Evolutionary conservation across 2,888 invertebrate species (phyloP), one percentile per base, ranked within the genome.

Genomic region (Julus scandinavius): DNA sequence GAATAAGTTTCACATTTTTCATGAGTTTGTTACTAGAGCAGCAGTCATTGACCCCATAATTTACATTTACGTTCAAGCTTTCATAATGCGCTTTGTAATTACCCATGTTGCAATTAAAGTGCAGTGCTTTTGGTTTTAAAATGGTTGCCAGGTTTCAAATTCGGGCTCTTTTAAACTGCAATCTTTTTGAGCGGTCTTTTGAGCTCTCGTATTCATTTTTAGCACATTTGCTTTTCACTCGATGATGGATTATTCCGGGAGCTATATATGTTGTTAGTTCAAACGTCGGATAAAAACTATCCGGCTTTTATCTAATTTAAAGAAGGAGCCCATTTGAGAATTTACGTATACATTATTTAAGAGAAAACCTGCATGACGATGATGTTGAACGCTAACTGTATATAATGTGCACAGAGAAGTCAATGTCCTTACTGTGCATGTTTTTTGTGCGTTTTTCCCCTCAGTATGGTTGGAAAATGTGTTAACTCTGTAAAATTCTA

Each of bases 21-120:
- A 29, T n/a, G 72, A 29, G 72, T 72, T 20, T 72, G 72, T 72
- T 72, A 72, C 5, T 72, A 29, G 72, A 72, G 29, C 72, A 20
- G 20, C 29, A 72, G 72, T 29, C 72, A 29, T 29, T 72, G 72
- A 72, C 72, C 72, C 72, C 72, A 72, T 72, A 72, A 72, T 72
- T 72, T 72, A 72, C 29, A 72, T 29, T 72, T 29, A 29, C 20
- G 7, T 9, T 72, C 20, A 2, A 9, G 72, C 72, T 72, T 72
- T 72, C 29, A 72, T 63, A 63, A 63, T 63, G 63, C 63, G 63
- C 63, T 63, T 29, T 72, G 72, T 72, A 72, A 72, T 72, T 72
- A 72, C 72, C 72, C 72, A 72, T 7, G 72, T 20, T 72, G 20
- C 72, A 72, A 72, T 72, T 72, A 72, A 29, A 72, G 72, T 17